phyloP scores from a whole-genome alignment of 2,797 vertebrate genomes.

The Morelia viridis region DNA sequence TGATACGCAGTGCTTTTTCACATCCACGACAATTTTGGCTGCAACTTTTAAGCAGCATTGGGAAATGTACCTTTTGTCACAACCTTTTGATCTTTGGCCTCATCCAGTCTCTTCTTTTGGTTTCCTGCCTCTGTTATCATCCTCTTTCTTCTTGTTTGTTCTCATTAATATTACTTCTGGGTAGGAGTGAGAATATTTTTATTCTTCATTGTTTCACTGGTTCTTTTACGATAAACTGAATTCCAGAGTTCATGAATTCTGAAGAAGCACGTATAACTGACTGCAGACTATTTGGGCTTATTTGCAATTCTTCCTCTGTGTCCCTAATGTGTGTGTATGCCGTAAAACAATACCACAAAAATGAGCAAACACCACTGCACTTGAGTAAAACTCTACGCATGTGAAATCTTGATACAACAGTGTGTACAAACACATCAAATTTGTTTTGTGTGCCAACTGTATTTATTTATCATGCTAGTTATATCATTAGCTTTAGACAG shows the following conservation, averaged over 20 bases:
- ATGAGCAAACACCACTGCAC: not conserved
- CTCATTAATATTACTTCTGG: not conserved
- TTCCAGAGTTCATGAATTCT: not conserved
- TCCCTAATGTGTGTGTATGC: not conserved
- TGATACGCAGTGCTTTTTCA: not conserved
- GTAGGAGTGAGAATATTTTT: not conserved
- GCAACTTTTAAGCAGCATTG: not conserved
- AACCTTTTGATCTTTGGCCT: not conserved
- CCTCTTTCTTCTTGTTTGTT: not conserved
- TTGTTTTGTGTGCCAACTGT: not conserved
- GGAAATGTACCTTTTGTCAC: not conserved
- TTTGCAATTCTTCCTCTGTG: not conserved
- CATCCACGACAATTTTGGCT: not conserved
- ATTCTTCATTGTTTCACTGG: not conserved
- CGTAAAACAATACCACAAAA: not conserved
- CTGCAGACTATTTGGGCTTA: not conserved
- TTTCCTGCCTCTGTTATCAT: not conserved
- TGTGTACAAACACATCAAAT: not conserved
- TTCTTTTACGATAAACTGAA: not conserved
- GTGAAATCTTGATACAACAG: not conserved
- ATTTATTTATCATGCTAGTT: not conserved
- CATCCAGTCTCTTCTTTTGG: not conserved
- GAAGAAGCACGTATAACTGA: not conserved
- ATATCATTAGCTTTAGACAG: not conserved
- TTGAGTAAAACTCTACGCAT: not conserved